Percentiles rank a stretch among this genome's conserved stretches.
phyloP scores from a whole-genome alignment of 2,888 invertebrate genomes.

The Heliconius sara region DNA sequence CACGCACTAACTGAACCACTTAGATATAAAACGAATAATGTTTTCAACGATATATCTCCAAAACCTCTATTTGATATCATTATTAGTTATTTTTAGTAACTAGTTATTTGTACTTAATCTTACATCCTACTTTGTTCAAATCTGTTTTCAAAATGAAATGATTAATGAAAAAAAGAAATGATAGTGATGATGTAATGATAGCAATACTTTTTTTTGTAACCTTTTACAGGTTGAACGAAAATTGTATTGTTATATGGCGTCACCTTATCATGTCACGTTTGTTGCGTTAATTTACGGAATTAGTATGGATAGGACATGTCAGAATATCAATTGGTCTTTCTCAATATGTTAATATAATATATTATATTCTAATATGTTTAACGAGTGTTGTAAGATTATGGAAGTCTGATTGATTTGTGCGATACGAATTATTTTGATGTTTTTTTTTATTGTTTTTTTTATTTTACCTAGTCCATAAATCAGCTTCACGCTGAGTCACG shows the following conservation, averaged over 20 bases:
- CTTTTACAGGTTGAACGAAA: constrained; percentile 35
- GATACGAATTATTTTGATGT: neutral
- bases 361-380: neutral
- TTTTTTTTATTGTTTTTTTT: neutral
- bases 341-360: constrained; percentile 21
- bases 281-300: constrained; percentile 39
- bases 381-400: constrained; percentile 8
- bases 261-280: constrained; percentile 69
- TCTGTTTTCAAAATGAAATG: neutral
- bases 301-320: constrained; percentile 40
- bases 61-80: constrained; percentile 49
- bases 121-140: neutral
- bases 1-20: constrained; percentile 59
- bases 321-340: constrained; percentile 30
- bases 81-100: neutral
- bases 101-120: neutral
- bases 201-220: constrained; percentile 24
- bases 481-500: too few species aligned
- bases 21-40: constrained; percentile 54
- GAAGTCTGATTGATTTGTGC: neutral
- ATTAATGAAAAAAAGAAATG: constrained; percentile 15
- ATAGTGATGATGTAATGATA: constrained; percentile 28
- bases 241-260: constrained; percentile 34
- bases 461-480: too few species aligned
- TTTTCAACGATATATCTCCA: constrained; percentile 52